These are phyloP conservation scores for Aphyosemion australe DNA, from an alignment of 2,113 vertebrate species.

Conservation along the genomic window DNA sequence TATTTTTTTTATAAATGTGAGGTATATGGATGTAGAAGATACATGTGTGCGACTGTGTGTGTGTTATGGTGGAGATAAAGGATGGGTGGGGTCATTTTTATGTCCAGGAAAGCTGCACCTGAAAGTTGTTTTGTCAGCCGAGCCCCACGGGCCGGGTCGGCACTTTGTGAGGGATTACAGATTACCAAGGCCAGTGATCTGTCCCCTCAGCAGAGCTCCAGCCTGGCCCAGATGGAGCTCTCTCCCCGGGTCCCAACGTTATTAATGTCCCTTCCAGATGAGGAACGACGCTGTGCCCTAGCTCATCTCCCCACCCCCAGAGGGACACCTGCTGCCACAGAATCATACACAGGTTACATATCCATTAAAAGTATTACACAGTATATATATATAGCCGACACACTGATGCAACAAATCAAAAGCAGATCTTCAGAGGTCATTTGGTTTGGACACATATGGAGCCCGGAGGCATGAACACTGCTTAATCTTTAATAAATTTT, in stretches of 20 bases:
- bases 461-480: constrained; percentile 20
- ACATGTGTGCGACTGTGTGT: neutral
- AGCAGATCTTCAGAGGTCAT: constrained; percentile 46
- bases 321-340: constrained; percentile 79
- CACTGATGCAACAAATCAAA: constrained; percentile 41
- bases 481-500: constrained; percentile 49
- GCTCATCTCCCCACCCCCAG: constrained; percentile 81
- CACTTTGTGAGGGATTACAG: constrained; percentile 78
- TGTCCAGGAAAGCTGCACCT: constrained; percentile 18
- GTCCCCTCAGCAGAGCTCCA: constrained; percentile 77
- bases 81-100: constrained; percentile 4
- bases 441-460: constrained; percentile 43
- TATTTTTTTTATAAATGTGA: constrained; percentile 18
- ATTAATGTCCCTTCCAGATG: constrained; percentile 90
- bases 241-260: constrained; percentile 81
- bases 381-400: constrained; percentile 19
- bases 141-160: constrained; percentile 37
- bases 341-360: constrained; percentile 57
- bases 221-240: constrained; percentile 83
- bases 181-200: constrained; percentile 81
- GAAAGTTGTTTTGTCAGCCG: constrained; percentile 38
- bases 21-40: constrained; percentile 8
- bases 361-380: constrained; percentile 15
- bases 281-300: constrained; percentile 81
- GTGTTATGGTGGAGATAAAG: neutral